Evolutionary conservation across 2,113 vertebrate species (phyloP).

Genomic region (Accipiter cooperii): DNA sequence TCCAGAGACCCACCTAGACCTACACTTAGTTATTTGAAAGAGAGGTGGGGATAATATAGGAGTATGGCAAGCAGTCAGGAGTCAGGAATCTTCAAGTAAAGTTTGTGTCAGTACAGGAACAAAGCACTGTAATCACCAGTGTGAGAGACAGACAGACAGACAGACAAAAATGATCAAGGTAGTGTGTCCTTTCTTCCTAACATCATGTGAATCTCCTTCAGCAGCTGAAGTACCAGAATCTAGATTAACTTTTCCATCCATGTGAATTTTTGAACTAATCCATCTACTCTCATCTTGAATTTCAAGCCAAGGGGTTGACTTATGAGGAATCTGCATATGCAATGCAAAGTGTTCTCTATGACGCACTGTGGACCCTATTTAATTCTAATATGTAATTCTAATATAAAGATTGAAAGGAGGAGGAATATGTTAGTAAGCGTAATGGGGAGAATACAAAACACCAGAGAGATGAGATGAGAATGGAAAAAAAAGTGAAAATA

Average conservation of each 20-base stretch:
- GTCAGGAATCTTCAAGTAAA: not conserved
- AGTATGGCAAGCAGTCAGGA: not conserved
- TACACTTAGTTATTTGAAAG: not conserved
- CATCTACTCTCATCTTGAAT: not conserved
- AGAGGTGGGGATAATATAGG: not conserved
- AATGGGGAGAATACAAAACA: not conserved
- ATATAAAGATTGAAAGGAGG: not conserved
- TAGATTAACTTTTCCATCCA: not conserved
- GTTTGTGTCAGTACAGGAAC: not conserved
- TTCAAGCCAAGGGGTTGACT: not conserved
- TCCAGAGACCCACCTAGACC: not conserved
- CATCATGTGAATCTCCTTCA: not conserved
- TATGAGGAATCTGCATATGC: not conserved
- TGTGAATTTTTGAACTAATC: not conserved
- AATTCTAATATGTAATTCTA: not conserved
- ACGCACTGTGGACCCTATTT: not conserved
- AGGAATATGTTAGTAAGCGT: not conserved
- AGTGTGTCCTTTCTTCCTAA: not conserved
- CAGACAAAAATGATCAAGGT: not conserved
- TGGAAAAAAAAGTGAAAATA: not conserved
- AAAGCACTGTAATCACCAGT: not conserved
- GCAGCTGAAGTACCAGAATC: not conserved
- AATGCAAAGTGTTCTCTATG: not conserved
- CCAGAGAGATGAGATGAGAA: not conserved
- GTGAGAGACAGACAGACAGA: not conserved